These are phyloP conservation scores for Paratilapia polleni DNA, from an alignment of 2,113 vertebrate genomes.

Conservation along the genomic window DNA sequence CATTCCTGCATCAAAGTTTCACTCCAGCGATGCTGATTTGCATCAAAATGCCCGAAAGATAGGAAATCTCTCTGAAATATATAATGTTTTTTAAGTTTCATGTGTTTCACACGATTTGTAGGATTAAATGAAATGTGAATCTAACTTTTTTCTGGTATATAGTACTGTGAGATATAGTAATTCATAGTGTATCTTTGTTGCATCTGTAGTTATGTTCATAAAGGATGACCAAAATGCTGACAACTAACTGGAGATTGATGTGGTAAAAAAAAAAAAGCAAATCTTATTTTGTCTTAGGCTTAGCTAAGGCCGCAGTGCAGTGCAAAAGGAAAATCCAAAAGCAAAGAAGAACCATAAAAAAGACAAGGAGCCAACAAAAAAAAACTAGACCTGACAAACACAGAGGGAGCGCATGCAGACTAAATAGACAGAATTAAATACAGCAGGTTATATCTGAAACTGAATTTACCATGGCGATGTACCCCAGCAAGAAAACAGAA, in stretches of 20 bases:
- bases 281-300: not conserved
- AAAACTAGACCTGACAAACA: not conserved
- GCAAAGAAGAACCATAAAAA: not conserved
- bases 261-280: not conserved
- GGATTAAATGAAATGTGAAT: slow-evolving; percentile 2
- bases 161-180: not conserved
- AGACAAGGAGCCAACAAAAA: not conserved
- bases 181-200: not conserved
- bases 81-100: not conserved
- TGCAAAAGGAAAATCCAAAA: not conserved
- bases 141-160: not conserved
- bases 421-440: not conserved
- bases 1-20: not conserved
- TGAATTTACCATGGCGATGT: not conserved
- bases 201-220: too few species aligned
- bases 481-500: not conserved
- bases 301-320: not conserved
- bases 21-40: not conserved
- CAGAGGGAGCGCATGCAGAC: not conserved
- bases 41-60: not conserved
- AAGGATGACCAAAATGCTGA: not conserved
- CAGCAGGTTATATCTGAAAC: not conserved
- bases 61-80: not conserved
- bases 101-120: not conserved
- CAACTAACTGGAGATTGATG: not conserved